These are phyloP conservation scores for Apotomis capreana DNA, from an alignment of 2,888 invertebrate genomes.

Conservation along the genomic window DNA sequence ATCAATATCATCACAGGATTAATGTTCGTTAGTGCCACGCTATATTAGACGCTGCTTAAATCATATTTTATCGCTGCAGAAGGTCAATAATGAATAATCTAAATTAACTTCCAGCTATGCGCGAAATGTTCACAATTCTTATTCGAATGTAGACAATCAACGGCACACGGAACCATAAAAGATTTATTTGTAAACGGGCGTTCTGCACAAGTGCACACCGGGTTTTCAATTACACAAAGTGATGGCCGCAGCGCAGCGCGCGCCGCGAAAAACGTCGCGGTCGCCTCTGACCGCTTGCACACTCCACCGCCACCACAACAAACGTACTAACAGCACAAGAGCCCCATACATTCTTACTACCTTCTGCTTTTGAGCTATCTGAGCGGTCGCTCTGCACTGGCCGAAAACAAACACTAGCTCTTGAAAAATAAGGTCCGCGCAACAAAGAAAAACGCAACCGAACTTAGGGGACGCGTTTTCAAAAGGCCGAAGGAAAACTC, in stretches of 20 bases:
- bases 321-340: conserved; percentile 8
- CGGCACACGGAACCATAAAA: conserved; percentile 52
- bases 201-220: conserved; percentile 78
- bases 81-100: no score
- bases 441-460: conserved; percentile 55
- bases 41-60: no score
- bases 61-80: no score
- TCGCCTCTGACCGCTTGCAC: conserved; percentile 75
- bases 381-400: conserved; percentile 46
- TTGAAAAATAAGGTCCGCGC: conserved; percentile 66
- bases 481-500: conserved; percentile 81
- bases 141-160: conserved; percentile 44
- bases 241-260: conserved; percentile 71
- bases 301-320: conserved; percentile 44
- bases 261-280: conserved; percentile 77
- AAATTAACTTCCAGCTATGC: neutral
- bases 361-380: neutral
- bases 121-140: neutral
- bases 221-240: conserved; percentile 83
- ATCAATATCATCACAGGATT: no score
- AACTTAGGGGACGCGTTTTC: conserved; percentile 76
- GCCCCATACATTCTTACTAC: neutral
- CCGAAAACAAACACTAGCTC: conserved; percentile 63
- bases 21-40: no score
- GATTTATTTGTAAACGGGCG: conserved; percentile 75